These are phyloP conservation scores for Andinoacara biseriatus DNA, from an alignment of 2,113 vertebrate genomes.

Conservation along the genomic window DNA sequence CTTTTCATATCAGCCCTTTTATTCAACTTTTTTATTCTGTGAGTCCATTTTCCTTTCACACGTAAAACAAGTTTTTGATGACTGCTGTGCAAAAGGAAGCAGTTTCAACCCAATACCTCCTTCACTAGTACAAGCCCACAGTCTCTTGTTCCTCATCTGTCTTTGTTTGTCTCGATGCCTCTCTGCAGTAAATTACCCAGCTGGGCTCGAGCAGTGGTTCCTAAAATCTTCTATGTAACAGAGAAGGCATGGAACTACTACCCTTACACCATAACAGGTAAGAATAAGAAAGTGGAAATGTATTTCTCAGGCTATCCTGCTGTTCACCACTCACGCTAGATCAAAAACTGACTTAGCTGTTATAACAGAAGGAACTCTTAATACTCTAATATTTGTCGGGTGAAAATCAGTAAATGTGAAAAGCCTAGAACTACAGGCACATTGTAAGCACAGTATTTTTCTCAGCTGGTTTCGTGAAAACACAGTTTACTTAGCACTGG, in stretches of 20 bases:
- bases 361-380: not conserved
- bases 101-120: conserved; percentile 3
- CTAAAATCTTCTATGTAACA: conserved; percentile 98
- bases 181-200: conserved; percentile 92
- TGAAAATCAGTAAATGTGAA: not conserved
- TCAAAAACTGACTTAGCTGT: not conserved
- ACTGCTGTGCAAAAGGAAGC: conserved; percentile 15
- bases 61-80: conserved; percentile 32
- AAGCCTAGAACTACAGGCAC: not conserved
- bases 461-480: not conserved
- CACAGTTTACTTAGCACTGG: not conserved
- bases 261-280: conserved; percentile 97
- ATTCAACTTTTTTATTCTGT: not conserved
- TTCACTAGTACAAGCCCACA: not conserved
- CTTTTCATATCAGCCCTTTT: not conserved
- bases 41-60: conserved; percentile 21
- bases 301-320: not conserved
- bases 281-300: conserved; percentile 49
- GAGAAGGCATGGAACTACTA: conserved; percentile 99
- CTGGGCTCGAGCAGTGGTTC: conserved; percentile 97
- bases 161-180: conserved; percentile 33
- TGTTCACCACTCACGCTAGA: not conserved
- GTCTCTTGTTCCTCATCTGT: not conserved
- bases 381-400: not conserved
- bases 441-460: not conserved